These are phyloP conservation scores for Plebejus anna DNA, from an alignment of 2,888 invertebrate species.

Conservation along the genomic window DNA sequence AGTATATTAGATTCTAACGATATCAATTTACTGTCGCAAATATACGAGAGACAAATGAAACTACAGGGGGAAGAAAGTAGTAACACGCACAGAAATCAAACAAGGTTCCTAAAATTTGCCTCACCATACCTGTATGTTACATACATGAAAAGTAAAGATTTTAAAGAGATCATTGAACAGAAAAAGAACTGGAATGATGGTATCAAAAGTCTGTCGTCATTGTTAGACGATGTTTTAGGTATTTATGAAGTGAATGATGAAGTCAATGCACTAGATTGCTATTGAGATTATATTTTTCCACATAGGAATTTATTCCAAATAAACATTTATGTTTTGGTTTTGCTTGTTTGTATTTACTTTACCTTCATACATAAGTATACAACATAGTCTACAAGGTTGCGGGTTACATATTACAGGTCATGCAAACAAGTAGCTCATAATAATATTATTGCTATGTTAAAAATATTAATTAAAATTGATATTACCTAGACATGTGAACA, in stretches of 20 bases:
- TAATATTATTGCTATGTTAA: no score
- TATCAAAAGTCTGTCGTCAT: slow-evolving; percentile 83
- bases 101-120: slow-evolving; percentile 55
- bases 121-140: slow-evolving; percentile 81
- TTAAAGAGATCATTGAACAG: slow-evolving; percentile 80
- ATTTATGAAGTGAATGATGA: slow-evolving; percentile 76
- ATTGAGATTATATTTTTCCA: slow-evolving; percentile 58
- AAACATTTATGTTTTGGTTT: not conserved
- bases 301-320: slow-evolving; percentile 4
- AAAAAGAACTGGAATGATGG: slow-evolving; percentile 84
- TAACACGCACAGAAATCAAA: slow-evolving; percentile 38
- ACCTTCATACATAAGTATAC: no score
- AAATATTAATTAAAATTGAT: no score
- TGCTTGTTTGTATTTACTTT: no score
- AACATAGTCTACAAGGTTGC: no score
- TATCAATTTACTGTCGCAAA: slow-evolving; percentile 79
- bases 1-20: slow-evolving; percentile 83
- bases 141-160: slow-evolving; percentile 78
- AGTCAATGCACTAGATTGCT: slow-evolving; percentile 85
- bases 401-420: no score
- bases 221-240: slow-evolving; percentile 86
- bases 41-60: slow-evolving; percentile 78
- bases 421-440: no score
- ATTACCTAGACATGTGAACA: no score
- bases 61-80: slow-evolving; percentile 51